phyloP scores from a whole-genome alignment of 2,113 vertebrate species.

The Oncorhynchus tshawytscha region DNA sequence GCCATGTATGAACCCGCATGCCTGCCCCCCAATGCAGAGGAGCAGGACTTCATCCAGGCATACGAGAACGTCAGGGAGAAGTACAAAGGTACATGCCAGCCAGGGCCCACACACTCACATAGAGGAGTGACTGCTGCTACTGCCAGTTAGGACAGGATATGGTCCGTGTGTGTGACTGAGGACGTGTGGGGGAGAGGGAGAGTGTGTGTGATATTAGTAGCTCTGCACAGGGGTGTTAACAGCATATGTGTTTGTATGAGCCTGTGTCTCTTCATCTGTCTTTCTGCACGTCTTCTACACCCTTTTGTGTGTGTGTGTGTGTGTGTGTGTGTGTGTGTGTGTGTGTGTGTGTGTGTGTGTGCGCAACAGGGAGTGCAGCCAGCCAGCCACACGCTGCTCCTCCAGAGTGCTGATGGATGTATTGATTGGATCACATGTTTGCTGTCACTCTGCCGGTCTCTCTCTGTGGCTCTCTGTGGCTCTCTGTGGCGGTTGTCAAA shows the following conservation, averaged over 20 bases:
- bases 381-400: conserved; percentile 16
- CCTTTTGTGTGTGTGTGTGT: conserved; percentile 3
- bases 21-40: conserved; percentile 81
- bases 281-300: too few relatives aligned
- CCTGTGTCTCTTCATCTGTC: too few relatives aligned
- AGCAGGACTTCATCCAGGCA: conserved; percentile 89
- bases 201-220: too few relatives aligned
- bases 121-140: background rate
- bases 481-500: conserved; percentile 24
- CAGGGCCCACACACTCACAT: background rate
- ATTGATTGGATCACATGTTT: conserved; percentile 63
- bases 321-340: conserved; percentile 24
- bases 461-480: conserved; percentile 2
- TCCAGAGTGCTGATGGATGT: conserved; percentile 41
- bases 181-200: background rate
- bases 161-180: background rate
- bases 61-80: conserved; percentile 90
- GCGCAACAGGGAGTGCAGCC: conserved; percentile 13
- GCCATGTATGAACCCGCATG: conserved; percentile 73
- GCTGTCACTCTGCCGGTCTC: conserved; percentile 31
- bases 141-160: conserved; percentile 32
- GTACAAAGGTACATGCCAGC: conserved; percentile 82
- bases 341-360: conserved; percentile 13
- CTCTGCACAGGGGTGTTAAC: too few relatives aligned
- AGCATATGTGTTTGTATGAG: too few relatives aligned